These are phyloP conservation scores for Pterocles burchelli DNA, from an alignment of 2,113 vertebrate genomes.

Conservation along the genomic window DNA sequence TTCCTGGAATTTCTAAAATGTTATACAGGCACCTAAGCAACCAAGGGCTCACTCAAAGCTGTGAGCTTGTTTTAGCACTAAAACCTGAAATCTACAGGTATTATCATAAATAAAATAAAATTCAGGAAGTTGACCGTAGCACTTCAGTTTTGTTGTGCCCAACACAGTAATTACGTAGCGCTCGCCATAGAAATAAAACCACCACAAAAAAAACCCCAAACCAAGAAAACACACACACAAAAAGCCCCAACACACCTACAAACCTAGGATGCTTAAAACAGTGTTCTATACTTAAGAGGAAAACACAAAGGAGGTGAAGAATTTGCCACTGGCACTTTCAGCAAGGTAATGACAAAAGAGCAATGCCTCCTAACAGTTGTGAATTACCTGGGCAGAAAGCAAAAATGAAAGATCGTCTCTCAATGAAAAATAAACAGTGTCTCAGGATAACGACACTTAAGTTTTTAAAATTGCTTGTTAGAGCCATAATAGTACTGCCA, in stretches of 20 bases:
- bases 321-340: background rate
- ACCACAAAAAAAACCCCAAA: background rate
- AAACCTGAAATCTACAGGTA: background rate
- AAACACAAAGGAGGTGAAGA: background rate
- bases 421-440: background rate
- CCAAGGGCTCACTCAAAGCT: background rate
- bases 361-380: background rate
- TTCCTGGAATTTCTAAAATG: background rate
- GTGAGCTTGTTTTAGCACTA: background rate
- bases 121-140: background rate
- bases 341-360: background rate
- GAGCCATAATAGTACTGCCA: too few species aligned
- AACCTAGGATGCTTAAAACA: background rate
- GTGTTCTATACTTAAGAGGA: background rate
- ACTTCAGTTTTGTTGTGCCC: background rate
- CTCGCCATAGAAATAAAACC: background rate
- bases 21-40: background rate
- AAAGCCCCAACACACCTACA: background rate
- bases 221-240: background rate
- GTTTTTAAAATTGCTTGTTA: background rate
- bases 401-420: background rate
- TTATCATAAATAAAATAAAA: background rate
- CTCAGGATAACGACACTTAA: rapidly evolving
- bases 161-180: background rate
- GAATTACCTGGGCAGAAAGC: background rate